Percentiles rank a stretch among this genome's conserved stretches.
phyloP scores from a whole-genome alignment of 2,797 vertebrate genomes.

The Channa striata region DNA sequence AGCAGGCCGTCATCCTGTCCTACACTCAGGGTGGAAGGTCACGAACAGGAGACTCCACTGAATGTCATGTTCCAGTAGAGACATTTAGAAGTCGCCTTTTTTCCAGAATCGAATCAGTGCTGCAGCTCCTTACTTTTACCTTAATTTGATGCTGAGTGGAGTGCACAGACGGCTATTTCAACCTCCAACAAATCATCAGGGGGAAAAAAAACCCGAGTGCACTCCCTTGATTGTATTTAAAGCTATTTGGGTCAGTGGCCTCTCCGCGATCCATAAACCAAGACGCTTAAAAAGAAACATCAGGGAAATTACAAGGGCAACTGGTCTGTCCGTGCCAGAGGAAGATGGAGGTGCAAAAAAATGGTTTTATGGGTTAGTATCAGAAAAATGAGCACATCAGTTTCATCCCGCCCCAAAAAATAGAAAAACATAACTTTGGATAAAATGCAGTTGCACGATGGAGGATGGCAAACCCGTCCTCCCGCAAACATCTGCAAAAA shows the following conservation, averaged over 20 bases:
- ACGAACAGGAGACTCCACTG: not conserved
- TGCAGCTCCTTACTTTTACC: conserved; percentile 51
- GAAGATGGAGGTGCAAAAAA: not conserved
- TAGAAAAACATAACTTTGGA: conserved; percentile 4
- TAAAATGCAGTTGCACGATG: not conserved
- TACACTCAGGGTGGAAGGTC: conserved; percentile 4
- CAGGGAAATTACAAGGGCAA: conserved; percentile 43
- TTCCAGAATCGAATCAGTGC: conserved; percentile 57
- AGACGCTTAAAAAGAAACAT: conserved; percentile 41
- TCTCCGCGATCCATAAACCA: conserved; percentile 45
- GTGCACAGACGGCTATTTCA: conserved; percentile 50
- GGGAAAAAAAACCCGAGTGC: conserved; percentile 30
- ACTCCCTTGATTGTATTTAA: conserved; percentile 64
- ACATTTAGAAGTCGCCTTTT: conserved; percentile 38
- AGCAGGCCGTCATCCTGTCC: not conserved
- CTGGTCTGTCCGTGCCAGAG: not conserved
- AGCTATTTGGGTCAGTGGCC: conserved; percentile 26
- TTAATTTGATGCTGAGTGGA: conserved; percentile 67
- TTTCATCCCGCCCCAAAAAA: conserved; percentile 22
- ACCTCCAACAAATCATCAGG: conserved; percentile 43
- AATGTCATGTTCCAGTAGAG: conserved; percentile 12
- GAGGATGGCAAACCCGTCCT: conserved; percentile 10
- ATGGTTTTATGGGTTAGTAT: conserved; percentile 42
- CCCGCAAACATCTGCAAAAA: conserved; percentile 21
- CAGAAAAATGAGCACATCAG: conserved; percentile 27